These are phyloP conservation scores for Melanargia galathea DNA, from an alignment of 2,888 invertebrate genomes.

Conservation along the genomic window DNA sequence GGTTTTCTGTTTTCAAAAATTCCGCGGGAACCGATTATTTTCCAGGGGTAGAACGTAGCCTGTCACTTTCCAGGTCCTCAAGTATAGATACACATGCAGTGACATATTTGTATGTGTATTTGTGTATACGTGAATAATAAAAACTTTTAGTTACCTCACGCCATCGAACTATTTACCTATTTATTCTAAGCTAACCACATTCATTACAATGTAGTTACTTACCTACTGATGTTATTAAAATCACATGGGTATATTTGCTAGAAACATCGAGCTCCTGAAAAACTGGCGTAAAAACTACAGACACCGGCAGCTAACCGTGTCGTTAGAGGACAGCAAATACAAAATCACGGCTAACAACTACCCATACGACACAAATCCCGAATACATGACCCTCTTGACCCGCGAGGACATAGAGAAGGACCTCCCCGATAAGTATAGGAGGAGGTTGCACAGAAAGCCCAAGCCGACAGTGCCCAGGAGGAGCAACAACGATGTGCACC, in stretches of 20 bases:
- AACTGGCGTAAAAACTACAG: slow-evolving; percentile 79
- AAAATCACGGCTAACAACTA: slow-evolving; percentile 52
- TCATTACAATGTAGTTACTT: no score
- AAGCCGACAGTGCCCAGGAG: slow-evolving; percentile 64
- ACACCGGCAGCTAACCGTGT: slow-evolving; percentile 48
- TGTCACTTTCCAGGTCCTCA: no score
- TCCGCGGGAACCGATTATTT: no score
- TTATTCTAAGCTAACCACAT: no score
- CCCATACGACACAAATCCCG: slow-evolving; percentile 82
- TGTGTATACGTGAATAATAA: no score
- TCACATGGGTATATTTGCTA: slow-evolving; percentile 37
- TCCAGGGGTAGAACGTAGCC: no score
- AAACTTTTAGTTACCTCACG: no score
- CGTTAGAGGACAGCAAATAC: slow-evolving; percentile 46
- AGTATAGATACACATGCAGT: no score
- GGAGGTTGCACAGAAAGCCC: slow-evolving; percentile 53
- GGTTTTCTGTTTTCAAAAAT: no score
- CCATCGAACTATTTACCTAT: no score
- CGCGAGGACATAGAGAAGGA: slow-evolving; percentile 76
- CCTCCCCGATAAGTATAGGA: slow-evolving; percentile 71
- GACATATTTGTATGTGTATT: no score
- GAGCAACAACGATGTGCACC: slow-evolving; percentile 61
- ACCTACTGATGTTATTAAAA: not conserved
- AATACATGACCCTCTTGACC: slow-evolving; percentile 77
- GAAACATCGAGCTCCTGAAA: slow-evolving; percentile 69